These are phyloP conservation scores for Yoshiicerus persimilis DNA, from an alignment of 1,140 invertebrate genomes.

Conservation along the genomic window DNA sequence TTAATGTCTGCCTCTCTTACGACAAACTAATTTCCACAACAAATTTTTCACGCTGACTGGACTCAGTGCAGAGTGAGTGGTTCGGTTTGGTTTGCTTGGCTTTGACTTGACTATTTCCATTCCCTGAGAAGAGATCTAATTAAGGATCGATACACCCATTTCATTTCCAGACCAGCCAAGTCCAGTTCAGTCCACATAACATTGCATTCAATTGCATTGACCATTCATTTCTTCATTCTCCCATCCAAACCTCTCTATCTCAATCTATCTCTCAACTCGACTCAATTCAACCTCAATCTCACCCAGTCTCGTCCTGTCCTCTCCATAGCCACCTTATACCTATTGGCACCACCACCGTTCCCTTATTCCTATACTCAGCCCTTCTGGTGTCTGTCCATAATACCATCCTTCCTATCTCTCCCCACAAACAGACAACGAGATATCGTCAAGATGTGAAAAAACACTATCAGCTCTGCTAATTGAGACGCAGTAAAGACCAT, in stretches of 20 bases:
- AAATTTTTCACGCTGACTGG: conserved; percentile 39
- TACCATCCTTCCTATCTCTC: no score
- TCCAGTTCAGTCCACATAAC: background rate
- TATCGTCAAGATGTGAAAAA: conserved; percentile 13
- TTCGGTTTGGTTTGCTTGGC: background rate
- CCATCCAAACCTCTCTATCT: conserved; percentile 1
- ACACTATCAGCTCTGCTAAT: conserved; percentile 24
- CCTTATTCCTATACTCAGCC: background rate
- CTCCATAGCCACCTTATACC: background rate
- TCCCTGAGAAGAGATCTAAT: conserved; percentile 32
- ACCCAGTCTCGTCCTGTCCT: background rate
- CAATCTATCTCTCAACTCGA: conserved; percentile 3
- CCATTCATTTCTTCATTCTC: conserved; percentile 6
- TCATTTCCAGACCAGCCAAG: background rate
- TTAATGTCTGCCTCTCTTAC: conserved; percentile 29
- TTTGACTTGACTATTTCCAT: background rate
- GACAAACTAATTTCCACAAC: conserved; percentile 37
- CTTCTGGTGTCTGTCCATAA: no score
- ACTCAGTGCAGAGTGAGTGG: background rate
- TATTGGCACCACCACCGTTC: background rate
- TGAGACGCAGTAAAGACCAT: conserved; percentile 4
- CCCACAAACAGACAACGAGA: background rate
- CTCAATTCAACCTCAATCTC: background rate
- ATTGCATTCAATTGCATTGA: background rate
- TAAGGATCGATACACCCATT: conserved; percentile 27